Conservation (phyloP, 2,888 invertebrate species). For the Polydrusus cervinus region DNA sequence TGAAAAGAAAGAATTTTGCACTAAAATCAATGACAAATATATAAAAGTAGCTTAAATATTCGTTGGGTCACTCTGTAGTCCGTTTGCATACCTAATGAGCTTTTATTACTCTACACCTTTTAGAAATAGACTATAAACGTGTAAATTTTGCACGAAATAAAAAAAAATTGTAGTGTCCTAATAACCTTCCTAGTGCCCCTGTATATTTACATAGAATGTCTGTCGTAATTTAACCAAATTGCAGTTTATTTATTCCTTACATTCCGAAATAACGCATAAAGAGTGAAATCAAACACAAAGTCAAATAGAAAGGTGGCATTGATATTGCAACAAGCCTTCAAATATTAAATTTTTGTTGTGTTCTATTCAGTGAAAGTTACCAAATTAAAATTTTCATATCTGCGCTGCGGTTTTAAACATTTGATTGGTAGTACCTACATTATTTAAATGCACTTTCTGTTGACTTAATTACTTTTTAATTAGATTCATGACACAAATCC, state of each 20-base stretch:
- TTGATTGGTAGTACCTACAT: constrained; percentile 12
- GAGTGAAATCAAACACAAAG: constrained; percentile 46
- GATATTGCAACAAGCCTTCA: constrained; percentile 15
- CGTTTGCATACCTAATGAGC: no score
- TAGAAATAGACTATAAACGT: no score
- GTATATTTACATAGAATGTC: neutral
- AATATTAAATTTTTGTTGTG: constrained; percentile 18
- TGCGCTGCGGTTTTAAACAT: constrained; percentile 29
- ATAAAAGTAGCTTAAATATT: no score
- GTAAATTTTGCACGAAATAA: no score
- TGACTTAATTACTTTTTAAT: constrained; percentile 16
- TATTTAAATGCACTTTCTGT: constrained; percentile 30
- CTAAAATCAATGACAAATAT: no score
- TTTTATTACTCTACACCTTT: no score
- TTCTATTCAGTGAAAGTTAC: constrained; percentile 38
- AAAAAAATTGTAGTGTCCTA: no score
- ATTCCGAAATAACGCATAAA: constrained; percentile 40
- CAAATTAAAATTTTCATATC: constrained; percentile 17
- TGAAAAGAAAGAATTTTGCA: no score
- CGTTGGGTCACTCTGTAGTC: no score
- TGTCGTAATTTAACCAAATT: constrained; percentile 2
- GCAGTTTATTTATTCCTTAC: constrained; percentile 30
- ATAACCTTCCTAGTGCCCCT: no score
- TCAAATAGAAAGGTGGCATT: constrained; percentile 39
- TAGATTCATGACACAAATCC: constrained; percentile 9